Evolutionary conservation across 2,797 vertebrate genomes (phyloP), one percentile per base, ranked within the genome.

Genomic region (Kryptolebias ocellatus): DNA sequence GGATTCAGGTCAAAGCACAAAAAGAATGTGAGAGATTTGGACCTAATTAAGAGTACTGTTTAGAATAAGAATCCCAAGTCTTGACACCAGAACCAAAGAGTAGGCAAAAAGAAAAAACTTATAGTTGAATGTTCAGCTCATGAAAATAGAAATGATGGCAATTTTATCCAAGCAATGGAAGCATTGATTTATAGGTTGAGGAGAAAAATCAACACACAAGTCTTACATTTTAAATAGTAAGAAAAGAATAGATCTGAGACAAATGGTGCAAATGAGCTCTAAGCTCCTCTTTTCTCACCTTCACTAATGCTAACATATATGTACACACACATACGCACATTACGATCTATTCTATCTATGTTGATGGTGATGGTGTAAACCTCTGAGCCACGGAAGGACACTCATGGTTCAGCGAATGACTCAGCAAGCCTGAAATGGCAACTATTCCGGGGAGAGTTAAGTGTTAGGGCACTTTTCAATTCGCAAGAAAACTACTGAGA

Each of bases 391-490:
- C 29, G 1, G 51, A 78, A 84, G 72, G 81, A 87, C 81, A 71
- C 63, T 81, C 73, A 59, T 64, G 75, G 76, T 83, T 86, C 68
- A 74, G 55, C 53, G 71, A 77, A 68, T 89, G 87, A 89, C 84
- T 84, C 78, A 77, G 87, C 77, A 64, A 64, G 64, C 74, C 83
- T 74, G 67, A 89, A 90, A 87, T 86, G 83, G 83, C 80, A 84
- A 66, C 79, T 27, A 78, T 85, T 75, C 89, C 87, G 70, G 46
- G 59, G 89, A 90, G 88, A 86, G 70, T 61, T 15, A 61, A 78
- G 82, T 84, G 83, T 55, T 29, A 86, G 86, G 80, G 83, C 81
- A 81, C 85, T 90, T 89, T 83, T 83, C 86, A 87, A 80, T 83
- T 74, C 52, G 54, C 58, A 74, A 69, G 74, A 77, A 89, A 84